These are phyloP conservation scores for Megaceryle alcyon DNA, from an alignment of 2,797 vertebrate species.

Conservation along the genomic window DNA sequence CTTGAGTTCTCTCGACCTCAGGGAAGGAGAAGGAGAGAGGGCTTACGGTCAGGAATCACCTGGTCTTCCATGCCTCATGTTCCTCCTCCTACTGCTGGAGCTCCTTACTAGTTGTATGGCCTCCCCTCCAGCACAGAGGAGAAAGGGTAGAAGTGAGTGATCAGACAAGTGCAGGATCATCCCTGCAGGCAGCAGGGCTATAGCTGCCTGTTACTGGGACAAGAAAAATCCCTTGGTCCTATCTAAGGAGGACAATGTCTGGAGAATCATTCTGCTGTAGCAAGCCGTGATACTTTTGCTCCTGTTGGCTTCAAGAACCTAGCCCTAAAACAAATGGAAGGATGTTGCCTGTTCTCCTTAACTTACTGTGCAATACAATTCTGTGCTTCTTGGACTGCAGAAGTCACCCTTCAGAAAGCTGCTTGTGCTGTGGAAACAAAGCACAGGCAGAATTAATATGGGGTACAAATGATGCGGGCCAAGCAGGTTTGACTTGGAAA, in stretches of 20 bases:
- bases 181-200: neutral
- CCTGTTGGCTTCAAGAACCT: neutral
- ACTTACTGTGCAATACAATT: neutral
- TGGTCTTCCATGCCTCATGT: neutral
- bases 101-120: neutral
- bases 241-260: neutral
- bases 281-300: neutral
- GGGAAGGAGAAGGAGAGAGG: neutral
- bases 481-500: neutral
- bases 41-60: neutral
- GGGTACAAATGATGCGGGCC: neutral
- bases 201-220: neutral
- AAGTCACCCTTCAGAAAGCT: neutral
- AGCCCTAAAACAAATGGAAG: neutral
- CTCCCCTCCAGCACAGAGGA: neutral
- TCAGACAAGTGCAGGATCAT: neutral
- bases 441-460: neutral
- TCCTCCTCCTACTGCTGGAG: neutral
- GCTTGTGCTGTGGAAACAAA: neutral
- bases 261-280: neutral
- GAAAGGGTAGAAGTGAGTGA: neutral
- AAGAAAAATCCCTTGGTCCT: neutral
- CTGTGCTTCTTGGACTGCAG: neutral
- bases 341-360: neutral
- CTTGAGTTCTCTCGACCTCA: neutral